These are phyloP conservation scores for Metallyticus violacea DNA, from an alignment of 2,888 invertebrate species.

Conservation along the genomic window DNA sequence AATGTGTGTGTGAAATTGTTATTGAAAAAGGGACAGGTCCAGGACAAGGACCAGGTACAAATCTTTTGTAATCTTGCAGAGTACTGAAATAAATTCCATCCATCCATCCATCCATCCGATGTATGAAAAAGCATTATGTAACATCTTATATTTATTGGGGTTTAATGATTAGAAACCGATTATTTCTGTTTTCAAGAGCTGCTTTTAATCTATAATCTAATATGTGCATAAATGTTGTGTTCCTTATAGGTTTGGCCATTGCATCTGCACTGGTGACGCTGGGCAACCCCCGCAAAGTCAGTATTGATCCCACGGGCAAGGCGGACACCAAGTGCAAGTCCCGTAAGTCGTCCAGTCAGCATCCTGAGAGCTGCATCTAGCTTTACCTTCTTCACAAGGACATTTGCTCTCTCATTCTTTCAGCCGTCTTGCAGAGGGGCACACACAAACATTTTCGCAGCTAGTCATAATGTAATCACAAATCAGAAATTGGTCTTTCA, in stretches of 20 bases:
- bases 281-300: conserved; percentile 74
- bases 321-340: conserved; percentile 47
- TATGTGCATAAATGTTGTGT: neutral
- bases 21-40: too few species aligned
- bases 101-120: too few species aligned
- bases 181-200: neutral
- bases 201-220: neutral
- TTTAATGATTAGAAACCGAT: too few species aligned
- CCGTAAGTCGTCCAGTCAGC: conserved; percentile 63
- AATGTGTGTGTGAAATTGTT: too few species aligned
- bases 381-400: neutral
- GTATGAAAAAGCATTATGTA: too few species aligned
- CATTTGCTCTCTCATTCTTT: neutral
- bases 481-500: neutral
- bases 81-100: too few species aligned
- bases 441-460: neutral
- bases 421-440: neutral
- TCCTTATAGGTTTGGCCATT: conserved; percentile 72
- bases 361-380: conserved; percentile 58
- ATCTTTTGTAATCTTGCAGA: too few species aligned
- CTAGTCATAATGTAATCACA: neutral
- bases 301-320: conserved; percentile 59
- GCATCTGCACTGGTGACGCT: conserved; percentile 87
- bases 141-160: too few species aligned
- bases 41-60: too few species aligned